These are phyloP conservation scores for Falco columbarius DNA, from an alignment of 2,797 vertebrate genomes.

Conservation along the genomic window DNA sequence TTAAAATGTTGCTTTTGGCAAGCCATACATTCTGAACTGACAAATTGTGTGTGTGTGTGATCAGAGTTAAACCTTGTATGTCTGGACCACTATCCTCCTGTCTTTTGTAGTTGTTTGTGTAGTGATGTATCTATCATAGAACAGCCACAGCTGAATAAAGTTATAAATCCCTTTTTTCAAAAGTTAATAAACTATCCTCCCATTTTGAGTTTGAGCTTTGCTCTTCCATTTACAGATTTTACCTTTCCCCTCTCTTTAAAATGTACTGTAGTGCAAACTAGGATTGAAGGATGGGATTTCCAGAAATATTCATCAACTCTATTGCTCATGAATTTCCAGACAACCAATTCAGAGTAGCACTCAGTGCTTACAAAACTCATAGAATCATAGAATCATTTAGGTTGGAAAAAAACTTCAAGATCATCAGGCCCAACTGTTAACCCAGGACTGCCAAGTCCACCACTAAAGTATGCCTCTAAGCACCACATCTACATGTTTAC, in stretches of 20 bases:
- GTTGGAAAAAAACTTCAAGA: too few relatives aligned
- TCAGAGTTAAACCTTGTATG: not conserved
- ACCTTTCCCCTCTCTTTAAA: not conserved
- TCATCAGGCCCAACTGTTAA: too few relatives aligned
- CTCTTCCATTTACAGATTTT: not conserved
- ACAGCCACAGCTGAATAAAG: not conserved
- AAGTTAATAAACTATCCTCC: not conserved
- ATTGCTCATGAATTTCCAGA: not conserved
- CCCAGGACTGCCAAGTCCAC: too few relatives aligned
- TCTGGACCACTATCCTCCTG: not conserved
- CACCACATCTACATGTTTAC: too few relatives aligned
- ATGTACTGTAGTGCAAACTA: not conserved
- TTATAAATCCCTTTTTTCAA: not conserved
- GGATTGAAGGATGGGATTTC: not conserved
- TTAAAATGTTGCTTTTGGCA: not conserved
- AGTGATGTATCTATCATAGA: not conserved
- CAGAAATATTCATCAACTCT: not conserved
- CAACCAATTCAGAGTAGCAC: not conserved
- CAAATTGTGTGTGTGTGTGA: not conserved
- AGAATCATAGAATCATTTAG: too few relatives aligned
- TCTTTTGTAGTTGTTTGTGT: not conserved
- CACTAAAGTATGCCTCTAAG: too few relatives aligned
- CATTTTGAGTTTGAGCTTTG: not conserved
- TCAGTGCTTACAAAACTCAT: not conserved
- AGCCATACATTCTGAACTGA: not conserved